Conservation (phyloP, 2,113 vertebrate species). For the Mirza zaza region DNA sequence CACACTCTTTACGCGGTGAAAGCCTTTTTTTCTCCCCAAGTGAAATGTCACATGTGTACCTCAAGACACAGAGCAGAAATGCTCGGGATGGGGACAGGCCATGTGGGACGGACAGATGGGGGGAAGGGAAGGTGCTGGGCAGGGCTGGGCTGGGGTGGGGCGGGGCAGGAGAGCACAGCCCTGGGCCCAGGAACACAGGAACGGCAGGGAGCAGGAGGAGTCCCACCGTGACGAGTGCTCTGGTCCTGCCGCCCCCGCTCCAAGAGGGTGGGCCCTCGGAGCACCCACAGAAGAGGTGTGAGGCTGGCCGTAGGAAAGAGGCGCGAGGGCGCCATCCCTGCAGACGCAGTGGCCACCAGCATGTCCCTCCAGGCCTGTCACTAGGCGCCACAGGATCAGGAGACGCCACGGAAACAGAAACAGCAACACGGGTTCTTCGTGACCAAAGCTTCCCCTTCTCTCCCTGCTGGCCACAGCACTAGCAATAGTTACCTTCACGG, state of each 20-base stretch:
- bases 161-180: background rate
- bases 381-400: background rate
- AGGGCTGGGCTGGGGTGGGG: background rate
- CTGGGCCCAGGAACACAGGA: background rate
- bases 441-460: background rate
- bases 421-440: background rate
- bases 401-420: background rate
- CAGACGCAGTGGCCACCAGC: background rate
- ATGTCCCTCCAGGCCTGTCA: background rate
- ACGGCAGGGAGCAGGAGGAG: no score
- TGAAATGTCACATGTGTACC: background rate
- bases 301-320: background rate
- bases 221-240: background rate
- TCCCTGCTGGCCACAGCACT: accelerated
- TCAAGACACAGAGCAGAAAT: background rate
- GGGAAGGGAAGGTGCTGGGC: no score
- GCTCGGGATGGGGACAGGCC: background rate
- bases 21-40: background rate
- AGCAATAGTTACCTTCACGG: background rate
- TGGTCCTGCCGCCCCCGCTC: background rate
- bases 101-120: accelerated
- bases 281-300: background rate
- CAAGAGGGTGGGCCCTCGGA: background rate
- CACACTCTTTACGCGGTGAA: background rate
- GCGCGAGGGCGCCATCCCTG: no score